phyloP scores from a whole-genome alignment of 2,888 invertebrate species.

The Acrobasis repandana region DNA sequence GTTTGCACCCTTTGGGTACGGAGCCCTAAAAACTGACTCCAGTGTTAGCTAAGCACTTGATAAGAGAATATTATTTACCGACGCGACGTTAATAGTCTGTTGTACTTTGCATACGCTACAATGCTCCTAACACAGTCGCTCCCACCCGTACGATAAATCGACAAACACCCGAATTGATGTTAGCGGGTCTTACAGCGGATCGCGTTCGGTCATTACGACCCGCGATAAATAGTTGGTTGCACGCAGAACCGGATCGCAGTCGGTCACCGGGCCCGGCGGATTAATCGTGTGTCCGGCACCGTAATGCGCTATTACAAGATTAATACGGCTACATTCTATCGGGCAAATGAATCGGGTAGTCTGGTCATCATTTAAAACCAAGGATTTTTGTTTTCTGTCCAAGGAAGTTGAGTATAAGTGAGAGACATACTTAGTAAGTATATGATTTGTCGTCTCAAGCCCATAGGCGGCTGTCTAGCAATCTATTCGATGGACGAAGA shows the following conservation, averaged over 20 bases:
- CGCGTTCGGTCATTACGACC: conserved; percentile 36
- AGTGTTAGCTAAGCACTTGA: too few relatives aligned
- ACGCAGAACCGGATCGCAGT: conserved; percentile 38
- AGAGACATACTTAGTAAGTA: too few relatives aligned
- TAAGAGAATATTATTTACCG: too few relatives aligned
- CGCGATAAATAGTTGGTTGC: conserved; percentile 49
- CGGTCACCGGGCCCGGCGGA: conserved; percentile 28
- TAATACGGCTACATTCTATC: background rate
- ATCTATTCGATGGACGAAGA: too few relatives aligned
- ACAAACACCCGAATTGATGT: conserved; percentile 21
- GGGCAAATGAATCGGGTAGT: background rate
- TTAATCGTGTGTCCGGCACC: conserved; percentile 13
- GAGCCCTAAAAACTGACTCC: too few relatives aligned
- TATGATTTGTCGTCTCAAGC: too few relatives aligned
- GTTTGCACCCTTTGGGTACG: too few relatives aligned
- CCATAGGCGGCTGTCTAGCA: too few relatives aligned
- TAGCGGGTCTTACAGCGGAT: conserved; percentile 21
- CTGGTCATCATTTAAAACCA: background rate
- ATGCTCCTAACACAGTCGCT: background rate
- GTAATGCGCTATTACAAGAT: conserved; percentile 13
- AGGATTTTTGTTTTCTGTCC: background rate
- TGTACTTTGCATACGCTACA: too few relatives aligned
- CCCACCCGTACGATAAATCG: conserved; percentile 1
- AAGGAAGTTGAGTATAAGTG: too few relatives aligned
- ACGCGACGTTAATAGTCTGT: too few relatives aligned